Base-by-base conservation (phyloP, 1,140 invertebrate species). In the Ladona fulva region DNA sequence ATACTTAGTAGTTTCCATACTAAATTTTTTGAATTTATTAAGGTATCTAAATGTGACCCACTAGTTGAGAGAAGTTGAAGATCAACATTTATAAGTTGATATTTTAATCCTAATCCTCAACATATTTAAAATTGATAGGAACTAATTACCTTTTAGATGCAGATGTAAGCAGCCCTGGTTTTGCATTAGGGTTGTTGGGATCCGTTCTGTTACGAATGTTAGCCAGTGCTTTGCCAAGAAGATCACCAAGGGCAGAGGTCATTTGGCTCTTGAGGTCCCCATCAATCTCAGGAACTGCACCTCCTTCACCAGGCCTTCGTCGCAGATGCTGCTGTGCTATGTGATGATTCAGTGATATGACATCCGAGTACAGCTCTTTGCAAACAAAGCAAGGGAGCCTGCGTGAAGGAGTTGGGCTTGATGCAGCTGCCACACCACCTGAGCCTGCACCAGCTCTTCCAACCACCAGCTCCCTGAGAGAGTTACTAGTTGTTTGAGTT, bases 151-250 rank as follows among this genome's bases (percentile, higher is more conserved):
- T 66, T 66, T 66, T 66, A 22, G 14, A 1, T 3, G 52, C 52
- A 66, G n/a, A 19, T 6, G 52, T 22, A 66, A 22, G 52, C 52
- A 6, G n/a, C 12, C 52, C 52, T 6, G 52, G 52, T 12, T 66
- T 66, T 12, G 14, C 16, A 12, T 19, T 16, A 19, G 52, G n/a
- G 16, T 19, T 19, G 52, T 22, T 66, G 12, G 52, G 16, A 66
- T 66, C 12, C 3, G 52, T 19, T 22, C 52, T 12, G 12, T 22
- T 66, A 22, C 52, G 78, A 59, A 78, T 79, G 79, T 85, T 86
- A 3, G 84, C 84, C 0, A 87, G 80, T 0, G 86, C 83, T 25
- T 86, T 86, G 29, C 86, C 85, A 19, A 87, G 76, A 0, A 85
- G 79, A 29, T 84, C 83, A 0, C 84, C 84, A 10, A 86, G 74